Conservation (phyloP, 2,113 vertebrate species). For the Rhinoderma darwinii region DNA sequence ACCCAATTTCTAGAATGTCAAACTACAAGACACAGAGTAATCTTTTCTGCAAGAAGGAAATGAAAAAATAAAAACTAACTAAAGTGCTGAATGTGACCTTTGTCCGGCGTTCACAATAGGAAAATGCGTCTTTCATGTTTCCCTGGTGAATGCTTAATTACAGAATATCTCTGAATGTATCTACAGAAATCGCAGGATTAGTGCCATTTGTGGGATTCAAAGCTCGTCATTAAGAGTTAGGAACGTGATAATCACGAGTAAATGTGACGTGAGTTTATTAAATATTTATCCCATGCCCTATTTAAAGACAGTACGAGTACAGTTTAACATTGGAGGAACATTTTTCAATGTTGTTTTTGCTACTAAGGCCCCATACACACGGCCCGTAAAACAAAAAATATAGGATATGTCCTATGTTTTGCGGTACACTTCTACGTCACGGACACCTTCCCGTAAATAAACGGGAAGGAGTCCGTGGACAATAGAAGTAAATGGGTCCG, state of each 20-base stretch:
- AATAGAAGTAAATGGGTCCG: too few relatives aligned
- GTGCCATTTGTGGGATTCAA: not conserved
- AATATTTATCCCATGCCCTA: too few relatives aligned
- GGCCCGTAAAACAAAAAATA: too few relatives aligned
- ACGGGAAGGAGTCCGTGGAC: too few relatives aligned
- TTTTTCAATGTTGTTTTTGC: too few relatives aligned
- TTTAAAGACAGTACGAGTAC: too few relatives aligned
- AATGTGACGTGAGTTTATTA: not conserved
- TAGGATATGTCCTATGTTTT: too few relatives aligned
- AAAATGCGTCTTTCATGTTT: not conserved
- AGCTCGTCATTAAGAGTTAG: not conserved
- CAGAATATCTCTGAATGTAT: not conserved
- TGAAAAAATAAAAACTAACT: not conserved
- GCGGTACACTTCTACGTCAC: too few relatives aligned
- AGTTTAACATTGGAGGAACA: too few relatives aligned
- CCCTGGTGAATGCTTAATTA: slow-evolving; percentile 12
- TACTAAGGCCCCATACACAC: too few relatives aligned
- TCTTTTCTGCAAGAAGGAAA: not conserved
- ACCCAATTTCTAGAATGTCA: slow-evolving; percentile 41
- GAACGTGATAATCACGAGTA: not conserved
- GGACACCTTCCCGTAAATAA: too few relatives aligned
- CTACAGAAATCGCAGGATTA: slow-evolving; percentile 2
- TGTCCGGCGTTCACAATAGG: not conserved
- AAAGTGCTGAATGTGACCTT: slow-evolving; percentile 19
- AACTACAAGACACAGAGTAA: not conserved